Evolutionary conservation across 2,113 vertebrate species (phyloP).

Genomic region (Noctilio leporinus): DNA sequence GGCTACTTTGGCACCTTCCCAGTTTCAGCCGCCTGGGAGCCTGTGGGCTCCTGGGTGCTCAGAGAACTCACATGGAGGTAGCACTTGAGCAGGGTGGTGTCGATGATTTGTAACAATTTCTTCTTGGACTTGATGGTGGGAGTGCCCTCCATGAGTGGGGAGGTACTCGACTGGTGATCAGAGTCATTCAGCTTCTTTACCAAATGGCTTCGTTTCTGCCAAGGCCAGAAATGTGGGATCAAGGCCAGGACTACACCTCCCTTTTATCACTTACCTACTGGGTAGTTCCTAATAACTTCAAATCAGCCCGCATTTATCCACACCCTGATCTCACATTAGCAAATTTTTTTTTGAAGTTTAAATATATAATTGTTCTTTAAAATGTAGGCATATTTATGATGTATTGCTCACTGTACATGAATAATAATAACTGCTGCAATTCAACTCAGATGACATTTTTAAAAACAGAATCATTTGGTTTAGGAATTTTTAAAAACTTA

Average conservation of each 20-base stretch:
- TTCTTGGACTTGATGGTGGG: constrained; percentile 98
- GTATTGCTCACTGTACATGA: not conserved
- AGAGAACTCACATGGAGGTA: constrained; percentile 91
- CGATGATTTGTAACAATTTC: constrained; percentile 97
- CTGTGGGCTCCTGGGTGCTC: not conserved
- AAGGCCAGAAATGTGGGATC: not conserved
- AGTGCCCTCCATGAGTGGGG: constrained; percentile 96
- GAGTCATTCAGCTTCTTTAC: constrained; percentile 97
- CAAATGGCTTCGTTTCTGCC: constrained; percentile 94
- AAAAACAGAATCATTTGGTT: not conserved
- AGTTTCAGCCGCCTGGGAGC: not conserved
- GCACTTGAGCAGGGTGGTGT: constrained; percentile 96
- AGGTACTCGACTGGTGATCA: constrained; percentile 91
- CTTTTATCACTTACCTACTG: not conserved
- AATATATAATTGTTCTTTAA: not conserved
- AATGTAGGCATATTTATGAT: not conserved
- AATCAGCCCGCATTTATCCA: not conserved
- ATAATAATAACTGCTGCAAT: not conserved
- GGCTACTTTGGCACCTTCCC: too few species aligned
- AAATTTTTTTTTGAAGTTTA: not conserved
- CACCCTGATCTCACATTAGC: not conserved
- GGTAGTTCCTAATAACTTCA: not conserved
- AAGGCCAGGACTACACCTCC: not conserved
- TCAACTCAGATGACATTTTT: not conserved
- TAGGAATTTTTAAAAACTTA: not conserved